Evolutionary conservation across 2,888 invertebrate species (phyloP).

Genomic region (Hemistola chrysoprasaria): DNA sequence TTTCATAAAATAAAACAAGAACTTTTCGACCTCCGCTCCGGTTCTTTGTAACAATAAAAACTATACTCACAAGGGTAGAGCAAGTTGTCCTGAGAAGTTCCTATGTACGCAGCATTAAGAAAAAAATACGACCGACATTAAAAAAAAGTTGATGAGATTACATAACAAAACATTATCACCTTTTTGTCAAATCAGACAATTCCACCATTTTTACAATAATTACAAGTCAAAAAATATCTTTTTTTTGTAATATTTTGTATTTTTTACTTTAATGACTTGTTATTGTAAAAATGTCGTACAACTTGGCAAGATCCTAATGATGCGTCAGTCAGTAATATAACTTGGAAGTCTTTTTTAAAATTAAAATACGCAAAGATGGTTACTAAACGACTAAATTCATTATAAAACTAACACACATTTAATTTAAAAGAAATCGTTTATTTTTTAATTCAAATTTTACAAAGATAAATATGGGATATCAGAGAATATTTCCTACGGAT

Average conservation of each 20-base stretch:
- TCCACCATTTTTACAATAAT: slow-evolving; percentile 28
- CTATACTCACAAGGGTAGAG: slow-evolving; percentile 84
- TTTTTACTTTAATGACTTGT: slow-evolving; percentile 33
- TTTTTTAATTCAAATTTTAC: slow-evolving; percentile 22
- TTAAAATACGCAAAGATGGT: slow-evolving; percentile 30
- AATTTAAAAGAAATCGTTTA: slow-evolving; percentile 32
- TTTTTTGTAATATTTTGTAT: slow-evolving; percentile 25
- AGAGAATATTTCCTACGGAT: too few species aligned
- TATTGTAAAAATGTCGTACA: slow-evolving; percentile 35
- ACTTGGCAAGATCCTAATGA: slow-evolving; percentile 69
- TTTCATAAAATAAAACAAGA: slow-evolving; percentile 17
- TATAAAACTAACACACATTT: slow-evolving; percentile 16
- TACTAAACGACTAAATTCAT: slow-evolving; percentile 21
- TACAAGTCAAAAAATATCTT: slow-evolving; percentile 35
- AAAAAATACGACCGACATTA: slow-evolving; percentile 43
- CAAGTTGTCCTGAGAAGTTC: slow-evolving; percentile 84
- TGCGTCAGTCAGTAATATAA: slow-evolving; percentile 54
- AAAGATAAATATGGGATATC: slow-evolving; percentile 3
- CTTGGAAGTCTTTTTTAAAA: slow-evolving; percentile 46
- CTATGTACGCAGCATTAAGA: slow-evolving; percentile 72
- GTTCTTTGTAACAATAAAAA: slow-evolving; percentile 23
- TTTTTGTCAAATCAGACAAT: too few species aligned
- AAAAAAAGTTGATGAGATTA: slow-evolving; percentile 25
- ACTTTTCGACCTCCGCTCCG: slow-evolving; percentile 12
- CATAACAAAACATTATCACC: too few species aligned